Evolutionary conservation across 2,888 invertebrate species (phyloP).

Genomic region (Mycalesis mineus): DNA sequence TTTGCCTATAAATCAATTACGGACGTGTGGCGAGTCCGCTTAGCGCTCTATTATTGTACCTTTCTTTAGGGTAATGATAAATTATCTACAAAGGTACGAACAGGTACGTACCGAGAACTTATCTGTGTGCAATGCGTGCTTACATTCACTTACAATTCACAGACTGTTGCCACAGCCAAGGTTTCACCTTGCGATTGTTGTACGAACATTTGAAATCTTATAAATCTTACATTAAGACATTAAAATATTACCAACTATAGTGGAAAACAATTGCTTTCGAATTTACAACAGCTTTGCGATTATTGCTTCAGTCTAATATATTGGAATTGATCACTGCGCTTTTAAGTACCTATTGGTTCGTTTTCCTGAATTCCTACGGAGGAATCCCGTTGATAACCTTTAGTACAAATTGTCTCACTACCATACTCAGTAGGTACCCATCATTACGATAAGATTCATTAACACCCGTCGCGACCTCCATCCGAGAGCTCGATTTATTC

Average conservation of each 20-base stretch:
- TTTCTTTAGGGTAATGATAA: conserved; percentile 57
- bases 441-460: conserved; percentile 40
- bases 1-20: conserved; percentile 75
- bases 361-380: no score
- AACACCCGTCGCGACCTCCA: conserved; percentile 53
- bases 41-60: conserved; percentile 59
- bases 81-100: conserved; percentile 37
- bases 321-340: no score
- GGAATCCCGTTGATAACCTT: no score
- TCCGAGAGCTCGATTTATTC: conserved; percentile 56
- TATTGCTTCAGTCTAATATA: background rate
- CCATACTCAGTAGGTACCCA: background rate
- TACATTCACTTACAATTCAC: conserved; percentile 26
- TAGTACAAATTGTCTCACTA: background rate
- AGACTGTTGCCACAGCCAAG: conserved; percentile 20
- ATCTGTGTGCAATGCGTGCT: conserved; percentile 22
- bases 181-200: conserved; percentile 17
- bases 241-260: background rate
- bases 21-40: conserved; percentile 56
- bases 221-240: conserved; percentile 13
- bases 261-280: conserved; percentile 1
- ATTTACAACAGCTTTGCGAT: background rate
- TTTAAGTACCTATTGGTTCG: no score
- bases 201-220: conserved; percentile 12
- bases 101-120: conserved; percentile 8